phyloP scores from a whole-genome alignment of 2,113 vertebrate genomes.

The Platanista minor region DNA sequence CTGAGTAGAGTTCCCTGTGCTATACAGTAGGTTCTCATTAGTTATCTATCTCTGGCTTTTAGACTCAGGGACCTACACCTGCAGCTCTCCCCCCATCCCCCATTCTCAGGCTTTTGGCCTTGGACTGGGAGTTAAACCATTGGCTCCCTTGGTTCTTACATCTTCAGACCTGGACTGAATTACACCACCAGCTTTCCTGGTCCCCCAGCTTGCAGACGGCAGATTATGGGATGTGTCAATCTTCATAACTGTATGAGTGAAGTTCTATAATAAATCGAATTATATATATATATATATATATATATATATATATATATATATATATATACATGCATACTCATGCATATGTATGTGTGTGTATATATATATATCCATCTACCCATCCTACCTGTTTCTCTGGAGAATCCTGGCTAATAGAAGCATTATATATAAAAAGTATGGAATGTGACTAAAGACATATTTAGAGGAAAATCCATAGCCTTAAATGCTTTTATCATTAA shows the following conservation, averaged over 20 bases:
- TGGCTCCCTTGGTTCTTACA: background rate
- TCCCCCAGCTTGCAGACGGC: background rate
- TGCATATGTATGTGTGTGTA: background rate
- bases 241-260: background rate
- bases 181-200: background rate
- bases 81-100: background rate
- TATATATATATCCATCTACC: background rate
- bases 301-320: background rate
- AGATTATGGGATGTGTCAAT: background rate
- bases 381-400: background rate
- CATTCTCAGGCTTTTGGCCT: background rate
- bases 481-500: conserved; percentile 23
- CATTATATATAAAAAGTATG: conserved; percentile 11
- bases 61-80: background rate
- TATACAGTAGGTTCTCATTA: no score
- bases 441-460: conserved; percentile 13
- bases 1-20: no score
- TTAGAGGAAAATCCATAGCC: conserved; percentile 5
- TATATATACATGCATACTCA: no score
- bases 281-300: background rate
- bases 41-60: background rate
- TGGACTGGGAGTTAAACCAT: background rate
- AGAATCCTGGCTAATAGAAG: background rate
- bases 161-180: background rate
- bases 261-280: background rate